Percentiles rank a stretch among this genome's conserved stretches.
Conservation (phyloP, 2,888 invertebrate genomes). For the Tridacna crocea region DNA sequence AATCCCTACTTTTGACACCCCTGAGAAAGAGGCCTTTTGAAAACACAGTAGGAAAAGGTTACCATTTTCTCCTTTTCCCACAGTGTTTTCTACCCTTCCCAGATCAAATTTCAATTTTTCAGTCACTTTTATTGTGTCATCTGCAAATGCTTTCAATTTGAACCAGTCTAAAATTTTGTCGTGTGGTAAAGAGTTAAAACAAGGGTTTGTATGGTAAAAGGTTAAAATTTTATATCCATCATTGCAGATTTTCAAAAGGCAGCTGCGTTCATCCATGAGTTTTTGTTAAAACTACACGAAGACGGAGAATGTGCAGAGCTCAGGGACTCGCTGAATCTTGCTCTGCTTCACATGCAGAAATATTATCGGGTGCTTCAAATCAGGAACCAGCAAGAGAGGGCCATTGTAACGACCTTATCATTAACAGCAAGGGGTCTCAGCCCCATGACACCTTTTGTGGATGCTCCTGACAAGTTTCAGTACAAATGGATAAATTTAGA, state of each 20-base stretch:
- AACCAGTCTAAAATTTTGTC: no score
- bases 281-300: slow-evolving; percentile 82
- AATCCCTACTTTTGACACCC: no score
- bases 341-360: slow-evolving; percentile 83
- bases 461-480: slow-evolving; percentile 82
- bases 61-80: no score
- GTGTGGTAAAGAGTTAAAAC: no score
- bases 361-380: slow-evolving; percentile 80
- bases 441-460: slow-evolving; percentile 84
- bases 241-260: slow-evolving; percentile 83
- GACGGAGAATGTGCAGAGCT: slow-evolving; percentile 83
- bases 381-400: slow-evolving; percentile 77
- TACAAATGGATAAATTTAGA: slow-evolving; percentile 82
- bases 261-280: slow-evolving; percentile 83
- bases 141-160: no score
- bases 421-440: slow-evolving; percentile 81
- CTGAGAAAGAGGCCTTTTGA: no score
- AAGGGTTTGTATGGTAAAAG: no score
- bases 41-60: no score
- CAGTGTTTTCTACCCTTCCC: no score
- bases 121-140: no score
- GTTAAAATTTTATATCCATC: background rate
- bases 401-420: slow-evolving; percentile 70
- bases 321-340: slow-evolving; percentile 82
- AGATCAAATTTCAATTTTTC: no score